Conservation (phyloP, 2,113 vertebrate genomes). For the Tragulus kanchil region DNA sequence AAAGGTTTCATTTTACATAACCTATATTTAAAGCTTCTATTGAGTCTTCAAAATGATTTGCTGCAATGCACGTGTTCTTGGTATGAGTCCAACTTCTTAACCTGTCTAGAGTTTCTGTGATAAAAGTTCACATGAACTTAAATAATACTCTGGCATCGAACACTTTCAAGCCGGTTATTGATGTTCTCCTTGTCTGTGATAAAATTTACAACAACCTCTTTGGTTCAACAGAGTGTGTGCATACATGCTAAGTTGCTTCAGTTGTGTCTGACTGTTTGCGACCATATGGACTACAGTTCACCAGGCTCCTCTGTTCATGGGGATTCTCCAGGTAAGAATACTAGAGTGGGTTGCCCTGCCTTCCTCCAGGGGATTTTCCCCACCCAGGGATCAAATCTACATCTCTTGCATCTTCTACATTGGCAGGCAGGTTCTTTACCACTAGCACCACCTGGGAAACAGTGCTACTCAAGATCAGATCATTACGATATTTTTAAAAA, state of each 20-base stretch:
- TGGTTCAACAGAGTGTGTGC: background rate
- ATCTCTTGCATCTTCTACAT: background rate
- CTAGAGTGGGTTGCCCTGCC: background rate
- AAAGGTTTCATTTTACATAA: slow-evolving; percentile 71
- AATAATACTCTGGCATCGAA: slow-evolving; percentile 49
- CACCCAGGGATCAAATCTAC: background rate
- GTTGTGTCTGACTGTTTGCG: background rate
- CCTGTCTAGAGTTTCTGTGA: slow-evolving; percentile 64
- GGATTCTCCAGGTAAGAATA: background rate
- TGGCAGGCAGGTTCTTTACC: background rate
- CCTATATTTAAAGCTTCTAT: slow-evolving; percentile 71
- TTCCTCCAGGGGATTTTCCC: background rate
- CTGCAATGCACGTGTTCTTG: slow-evolving; percentile 57
- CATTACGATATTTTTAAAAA: background rate
- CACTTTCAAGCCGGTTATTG: slow-evolving; percentile 36
- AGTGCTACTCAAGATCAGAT: slow-evolving; percentile 33
- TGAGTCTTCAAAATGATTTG: slow-evolving; percentile 75
- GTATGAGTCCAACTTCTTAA: slow-evolving; percentile 72
- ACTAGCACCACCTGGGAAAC: background rate
- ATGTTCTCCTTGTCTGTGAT: no score
- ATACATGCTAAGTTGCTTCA: background rate
- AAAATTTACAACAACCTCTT: background rate
- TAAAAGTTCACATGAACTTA: slow-evolving; percentile 72
- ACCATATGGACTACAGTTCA: background rate
- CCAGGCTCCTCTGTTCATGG: background rate